Evolutionary conservation across 2,113 vertebrate genomes (phyloP), one percentile per base, ranked within the genome.

Genomic region (Malurus melanocephalus): DNA sequence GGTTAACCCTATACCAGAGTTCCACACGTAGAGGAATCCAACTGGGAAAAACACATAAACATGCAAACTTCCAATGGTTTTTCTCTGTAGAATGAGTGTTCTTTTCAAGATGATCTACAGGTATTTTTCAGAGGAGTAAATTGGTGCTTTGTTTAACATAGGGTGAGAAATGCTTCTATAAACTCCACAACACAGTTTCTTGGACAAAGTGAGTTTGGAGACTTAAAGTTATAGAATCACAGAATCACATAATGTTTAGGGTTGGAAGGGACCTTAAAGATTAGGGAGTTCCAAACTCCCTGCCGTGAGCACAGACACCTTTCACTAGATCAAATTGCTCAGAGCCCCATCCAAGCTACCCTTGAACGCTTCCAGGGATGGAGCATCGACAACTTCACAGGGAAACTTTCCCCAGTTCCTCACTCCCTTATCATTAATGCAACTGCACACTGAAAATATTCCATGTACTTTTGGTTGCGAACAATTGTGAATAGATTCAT

Each of bases 401-500:
- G 11, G 22, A 46, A 74, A 40, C 46, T 21, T 60, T 10, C n/a
- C 59, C 7, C 38, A 51, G 59, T 74, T 51, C 19, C 16, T 87
- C 38, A 14, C 5, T 43, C 13, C 10, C 27, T 59, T 72, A 57
- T 40, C 60, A 77, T 89, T 64, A 90, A 80, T 49, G 64, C 43
- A 86, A 61, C 15, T 65, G 66, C 67, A 72, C 81, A 67, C 51
- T 93, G 90, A 94, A 93, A 94, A 91, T 83, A 77, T 27, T 42
- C 52, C 24, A 56, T 4, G 2, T 2, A 67, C 5, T 83, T 89
- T 88, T 86, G 67, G 7, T 89, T 88, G 16, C 0, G 0, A 71
- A 33, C 4, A 46, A 11, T 40, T 85, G 32, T 52, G 52, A 79
- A 28, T 7, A 57, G 33, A 24, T 53, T 49, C 0, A 72, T 78